Evolutionary conservation across 2,797 vertebrate genomes (phyloP).

Genomic region (Chelidonichthys spinosus): DNA sequence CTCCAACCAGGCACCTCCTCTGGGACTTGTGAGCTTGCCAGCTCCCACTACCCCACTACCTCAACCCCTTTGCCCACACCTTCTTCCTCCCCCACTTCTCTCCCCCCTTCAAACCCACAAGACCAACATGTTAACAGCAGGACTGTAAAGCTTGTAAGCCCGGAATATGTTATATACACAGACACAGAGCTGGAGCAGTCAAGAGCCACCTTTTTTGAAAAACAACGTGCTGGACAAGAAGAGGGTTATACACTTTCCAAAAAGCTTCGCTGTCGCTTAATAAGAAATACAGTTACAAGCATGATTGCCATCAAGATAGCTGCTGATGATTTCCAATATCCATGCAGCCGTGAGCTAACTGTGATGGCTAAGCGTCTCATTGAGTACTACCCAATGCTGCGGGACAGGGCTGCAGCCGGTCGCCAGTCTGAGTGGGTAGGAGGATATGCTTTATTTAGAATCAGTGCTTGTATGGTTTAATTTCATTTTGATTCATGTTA

Average conservation of each 20-base stretch:
- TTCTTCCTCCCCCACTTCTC: background rate
- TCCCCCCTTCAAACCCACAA: background rate
- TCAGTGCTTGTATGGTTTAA: background rate
- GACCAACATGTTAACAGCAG: background rate
- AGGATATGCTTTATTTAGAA: background rate
- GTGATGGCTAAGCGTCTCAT: background rate
- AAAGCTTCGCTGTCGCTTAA: background rate
- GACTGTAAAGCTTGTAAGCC: conserved; percentile 8
- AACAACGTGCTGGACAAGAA: conserved; percentile 6
- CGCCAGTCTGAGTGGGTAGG: background rate
- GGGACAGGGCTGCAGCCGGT: background rate
- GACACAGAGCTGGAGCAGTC: conserved; percentile 3
- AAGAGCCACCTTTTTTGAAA: conserved; percentile 9
- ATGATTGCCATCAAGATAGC: background rate
- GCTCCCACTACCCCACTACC: background rate
- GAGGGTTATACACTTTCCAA: conserved; percentile 4
- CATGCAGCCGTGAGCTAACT: background rate
- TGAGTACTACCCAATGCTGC: background rate
- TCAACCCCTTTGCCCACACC: background rate
- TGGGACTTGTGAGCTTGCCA: background rate
- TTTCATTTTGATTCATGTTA: conserved; percentile 8
- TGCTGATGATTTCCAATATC: background rate
- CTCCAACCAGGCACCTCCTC: background rate
- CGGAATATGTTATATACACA: conserved; percentile 4
- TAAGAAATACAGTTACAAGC: background rate